phyloP scores from a whole-genome alignment of 53 echinoderm and acorn worm species.

The Glandiceps talaboti region DNA sequence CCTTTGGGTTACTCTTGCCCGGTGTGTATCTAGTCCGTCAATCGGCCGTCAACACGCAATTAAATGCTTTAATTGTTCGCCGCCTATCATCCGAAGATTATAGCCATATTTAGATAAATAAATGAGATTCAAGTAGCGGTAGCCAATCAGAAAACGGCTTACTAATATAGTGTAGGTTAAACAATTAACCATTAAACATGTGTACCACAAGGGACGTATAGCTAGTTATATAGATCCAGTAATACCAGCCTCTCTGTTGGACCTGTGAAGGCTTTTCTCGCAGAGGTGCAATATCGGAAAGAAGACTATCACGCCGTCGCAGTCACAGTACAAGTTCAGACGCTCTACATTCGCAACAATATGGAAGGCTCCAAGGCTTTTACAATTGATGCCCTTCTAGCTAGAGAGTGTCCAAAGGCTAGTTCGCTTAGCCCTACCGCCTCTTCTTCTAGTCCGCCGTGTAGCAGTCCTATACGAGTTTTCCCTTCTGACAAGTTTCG shows the following conservation, averaged over 20 bases:
- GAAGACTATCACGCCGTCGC: neutral
- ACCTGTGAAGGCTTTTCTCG: too few species aligned
- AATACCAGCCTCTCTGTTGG: neutral
- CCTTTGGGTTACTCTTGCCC: neutral
- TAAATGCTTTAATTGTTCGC: slow-evolving; percentile 40
- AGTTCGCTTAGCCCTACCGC: slow-evolving; percentile 36
- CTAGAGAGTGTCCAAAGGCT: slow-evolving; percentile 41
- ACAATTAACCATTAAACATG: neutral
- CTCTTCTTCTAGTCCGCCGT: slow-evolving; percentile 44
- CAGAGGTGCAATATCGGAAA: too few species aligned
- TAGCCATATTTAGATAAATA: slow-evolving; percentile 20
- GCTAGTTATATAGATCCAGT: too few species aligned
- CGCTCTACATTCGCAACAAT: too few species aligned
- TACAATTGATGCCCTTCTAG: slow-evolving; percentile 83
- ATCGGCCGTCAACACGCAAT: slow-evolving; percentile 36
- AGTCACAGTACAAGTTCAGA: neutral
- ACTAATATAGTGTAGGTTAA: neutral
- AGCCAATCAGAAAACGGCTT: slow-evolving; percentile 19
- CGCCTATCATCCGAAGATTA: slow-evolving; percentile 49
- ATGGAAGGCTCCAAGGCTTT: slow-evolving; percentile 87
- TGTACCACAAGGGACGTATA: too few species aligned
- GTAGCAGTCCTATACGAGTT: slow-evolving; percentile 27
- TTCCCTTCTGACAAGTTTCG: slow-evolving; percentile 18
- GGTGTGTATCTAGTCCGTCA: neutral
- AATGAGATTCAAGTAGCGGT: slow-evolving; percentile 10